A percentile compares a stretch with the other conserved stretches of the same genome.
These are phyloP conservation scores for Gorilla gorilla DNA, from an alignment of 2,113 vertebrate species.

Conservation along the genomic window DNA sequence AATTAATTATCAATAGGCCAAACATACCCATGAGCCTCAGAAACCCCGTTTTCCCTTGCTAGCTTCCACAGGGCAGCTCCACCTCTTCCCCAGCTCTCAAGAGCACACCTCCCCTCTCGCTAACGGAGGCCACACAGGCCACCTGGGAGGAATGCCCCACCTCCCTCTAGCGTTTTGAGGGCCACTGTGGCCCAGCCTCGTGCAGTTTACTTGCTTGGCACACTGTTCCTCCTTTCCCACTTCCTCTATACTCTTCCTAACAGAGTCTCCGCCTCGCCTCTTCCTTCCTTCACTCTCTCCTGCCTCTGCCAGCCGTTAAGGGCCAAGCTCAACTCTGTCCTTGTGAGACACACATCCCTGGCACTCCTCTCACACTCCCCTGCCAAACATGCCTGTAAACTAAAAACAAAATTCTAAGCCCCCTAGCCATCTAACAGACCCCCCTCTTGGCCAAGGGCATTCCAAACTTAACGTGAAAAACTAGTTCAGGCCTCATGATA, in stretches of 20 bases:
- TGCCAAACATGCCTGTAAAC: background rate
- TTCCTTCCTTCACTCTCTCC: background rate
- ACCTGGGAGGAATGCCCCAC: no score
- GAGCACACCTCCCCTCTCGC: background rate
- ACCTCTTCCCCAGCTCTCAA: background rate
- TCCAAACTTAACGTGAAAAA: no score
- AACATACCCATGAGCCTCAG: accelerated
- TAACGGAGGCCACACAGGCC: background rate
- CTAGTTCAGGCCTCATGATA: no score
- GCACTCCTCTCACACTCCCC: background rate
- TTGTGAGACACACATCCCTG: background rate
- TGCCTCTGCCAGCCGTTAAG: background rate
- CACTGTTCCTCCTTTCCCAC: background rate
- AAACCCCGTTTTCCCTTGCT: background rate
- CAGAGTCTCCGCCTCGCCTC: background rate
- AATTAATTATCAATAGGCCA: background rate
- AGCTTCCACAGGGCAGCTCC: background rate
- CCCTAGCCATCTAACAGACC: no score
- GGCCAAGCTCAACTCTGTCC: no score
- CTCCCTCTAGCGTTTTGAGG: background rate
- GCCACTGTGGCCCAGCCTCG: background rate
- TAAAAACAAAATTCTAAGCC: no score
- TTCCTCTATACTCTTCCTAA: background rate
- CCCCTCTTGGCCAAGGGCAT: no score
- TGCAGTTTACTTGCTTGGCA: background rate